phyloP scores from a whole-genome alignment of 2,113 vertebrate genomes.

The Triplophysa dalaica region DNA sequence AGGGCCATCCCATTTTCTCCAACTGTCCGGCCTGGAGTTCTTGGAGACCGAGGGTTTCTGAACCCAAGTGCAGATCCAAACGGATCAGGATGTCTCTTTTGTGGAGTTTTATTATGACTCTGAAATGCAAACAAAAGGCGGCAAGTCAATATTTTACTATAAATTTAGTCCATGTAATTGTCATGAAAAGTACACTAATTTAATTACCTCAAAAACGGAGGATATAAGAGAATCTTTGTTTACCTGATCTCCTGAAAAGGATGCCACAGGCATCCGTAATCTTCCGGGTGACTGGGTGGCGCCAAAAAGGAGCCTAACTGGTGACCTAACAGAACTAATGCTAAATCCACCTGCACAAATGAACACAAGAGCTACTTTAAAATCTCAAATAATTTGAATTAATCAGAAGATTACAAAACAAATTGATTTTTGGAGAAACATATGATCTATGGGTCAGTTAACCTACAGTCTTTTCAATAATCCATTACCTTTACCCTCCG shows the following conservation, averaged over 20 bases:
- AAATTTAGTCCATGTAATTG: not conserved
- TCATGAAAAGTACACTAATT: not conserved
- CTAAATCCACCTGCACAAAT: conserved; percentile 58
- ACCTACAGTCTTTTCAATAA: too few relatives aligned
- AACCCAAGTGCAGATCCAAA: conserved; percentile 36
- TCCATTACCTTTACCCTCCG: conserved; percentile 53
- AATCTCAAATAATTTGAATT: not conserved
- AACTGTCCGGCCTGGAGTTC: conserved; percentile 45
- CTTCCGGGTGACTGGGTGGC: conserved; percentile 72
- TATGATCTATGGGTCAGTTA: too few relatives aligned
- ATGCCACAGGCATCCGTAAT: conserved; percentile 32
- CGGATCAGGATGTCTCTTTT: conserved; percentile 60
- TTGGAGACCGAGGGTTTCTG: conserved; percentile 54
- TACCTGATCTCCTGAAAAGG: conserved; percentile 52
- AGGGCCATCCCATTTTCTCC: conserved; percentile 42
- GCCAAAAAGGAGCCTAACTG: conserved; percentile 89
- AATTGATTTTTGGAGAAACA: too few relatives aligned
- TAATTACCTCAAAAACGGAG: conserved; percentile 78
- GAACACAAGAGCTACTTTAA: not conserved
- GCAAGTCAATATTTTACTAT: not conserved
- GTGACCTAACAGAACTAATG: conserved; percentile 72
- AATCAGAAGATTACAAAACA: too few relatives aligned
- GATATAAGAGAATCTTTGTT: conserved; percentile 61
- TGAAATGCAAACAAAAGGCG: conserved; percentile 44
- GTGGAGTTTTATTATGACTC: conserved; percentile 75